Evolutionary conservation across 2,797 vertebrate species (phyloP).

Genomic region (Chelidonichthys spinosus): DNA sequence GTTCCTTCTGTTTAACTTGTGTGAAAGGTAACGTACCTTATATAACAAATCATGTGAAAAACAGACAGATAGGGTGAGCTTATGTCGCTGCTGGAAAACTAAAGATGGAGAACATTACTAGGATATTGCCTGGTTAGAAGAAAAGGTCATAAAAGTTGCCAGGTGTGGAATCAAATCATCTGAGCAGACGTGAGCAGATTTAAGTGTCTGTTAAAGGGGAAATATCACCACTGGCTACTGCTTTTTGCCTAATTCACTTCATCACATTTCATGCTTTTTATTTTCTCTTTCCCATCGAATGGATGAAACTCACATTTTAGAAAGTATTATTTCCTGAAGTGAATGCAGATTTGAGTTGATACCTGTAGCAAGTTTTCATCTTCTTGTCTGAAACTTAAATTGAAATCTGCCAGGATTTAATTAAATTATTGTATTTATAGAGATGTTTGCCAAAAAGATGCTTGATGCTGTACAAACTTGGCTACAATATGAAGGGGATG

Average conservation of each 20-base stretch:
- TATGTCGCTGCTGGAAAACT: conserved; percentile 53
- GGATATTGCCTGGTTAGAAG: conserved; percentile 62
- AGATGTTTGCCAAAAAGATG: conserved; percentile 9
- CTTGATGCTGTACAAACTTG: background rate
- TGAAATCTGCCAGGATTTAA: conserved; percentile 31
- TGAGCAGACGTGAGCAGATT: conserved; percentile 60
- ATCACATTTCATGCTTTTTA: conserved; percentile 53
- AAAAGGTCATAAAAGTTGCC: conserved; percentile 73
- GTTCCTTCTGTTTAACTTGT: conserved; percentile 21
- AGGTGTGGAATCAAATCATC: conserved; percentile 77
- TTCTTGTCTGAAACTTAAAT: conserved; percentile 17
- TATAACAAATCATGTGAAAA: conserved; percentile 42
- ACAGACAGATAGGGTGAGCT: conserved; percentile 23
- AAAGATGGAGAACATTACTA: conserved; percentile 55
- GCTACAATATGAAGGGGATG: background rate
- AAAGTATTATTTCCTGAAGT: conserved; percentile 31
- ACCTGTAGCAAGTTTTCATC: conserved; percentile 12
- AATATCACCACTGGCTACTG: conserved; percentile 48
- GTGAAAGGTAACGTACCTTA: conserved; percentile 25
- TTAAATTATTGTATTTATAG: conserved; percentile 8
- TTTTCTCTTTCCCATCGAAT: conserved; percentile 41
- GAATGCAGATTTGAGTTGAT: conserved; percentile 44
- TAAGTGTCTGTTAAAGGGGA: conserved; percentile 67
- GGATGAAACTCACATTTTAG: conserved; percentile 43
- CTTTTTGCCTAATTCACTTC: conserved; percentile 58